Percentiles rank a stretch among this genome's conserved stretches.
phyloP scores from a whole-genome alignment of 2,888 invertebrate species.

The Caenorhabditis afra region DNA sequence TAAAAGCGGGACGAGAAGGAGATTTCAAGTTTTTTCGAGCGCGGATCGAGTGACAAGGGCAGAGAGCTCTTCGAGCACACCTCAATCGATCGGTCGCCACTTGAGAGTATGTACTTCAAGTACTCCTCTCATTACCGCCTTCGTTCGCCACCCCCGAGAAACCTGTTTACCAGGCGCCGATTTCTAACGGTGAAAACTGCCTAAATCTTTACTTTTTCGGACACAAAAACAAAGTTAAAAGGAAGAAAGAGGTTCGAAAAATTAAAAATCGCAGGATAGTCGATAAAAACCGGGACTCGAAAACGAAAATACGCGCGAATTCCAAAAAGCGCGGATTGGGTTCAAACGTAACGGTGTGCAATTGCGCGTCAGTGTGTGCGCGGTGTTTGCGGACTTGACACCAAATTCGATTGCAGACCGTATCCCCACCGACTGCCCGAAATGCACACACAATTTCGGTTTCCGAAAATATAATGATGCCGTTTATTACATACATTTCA shows the following conservation, averaged over 20 bases:
- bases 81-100: conserved; percentile 45
- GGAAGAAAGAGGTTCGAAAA: not conserved
- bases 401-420: too few relatives aligned
- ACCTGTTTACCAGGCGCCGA: conserved; percentile 32
- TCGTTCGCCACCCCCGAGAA: conserved; percentile 17
- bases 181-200: not conserved
- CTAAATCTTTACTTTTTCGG: not conserved
- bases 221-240: not conserved
- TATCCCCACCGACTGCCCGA: too few relatives aligned
- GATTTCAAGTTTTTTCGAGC: conserved; percentile 2
- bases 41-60: conserved; percentile 33
- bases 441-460: too few relatives aligned
- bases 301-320: conserved; percentile 21
- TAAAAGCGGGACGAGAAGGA: not conserved
- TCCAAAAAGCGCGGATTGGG: not conserved
- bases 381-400: not conserved
- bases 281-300: not conserved
- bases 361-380: conserved; percentile 23
- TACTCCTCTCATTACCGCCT: conserved; percentile 55
- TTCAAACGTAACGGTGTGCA: conserved; percentile 29
- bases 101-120: conserved; percentile 57
- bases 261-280: not conserved
- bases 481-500: conserved; percentile 29
- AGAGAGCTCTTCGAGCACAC: conserved; percentile 43
- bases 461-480: not conserved